Conservation (phyloP, 2,113 vertebrate species). For the Clarias magur region DNA sequence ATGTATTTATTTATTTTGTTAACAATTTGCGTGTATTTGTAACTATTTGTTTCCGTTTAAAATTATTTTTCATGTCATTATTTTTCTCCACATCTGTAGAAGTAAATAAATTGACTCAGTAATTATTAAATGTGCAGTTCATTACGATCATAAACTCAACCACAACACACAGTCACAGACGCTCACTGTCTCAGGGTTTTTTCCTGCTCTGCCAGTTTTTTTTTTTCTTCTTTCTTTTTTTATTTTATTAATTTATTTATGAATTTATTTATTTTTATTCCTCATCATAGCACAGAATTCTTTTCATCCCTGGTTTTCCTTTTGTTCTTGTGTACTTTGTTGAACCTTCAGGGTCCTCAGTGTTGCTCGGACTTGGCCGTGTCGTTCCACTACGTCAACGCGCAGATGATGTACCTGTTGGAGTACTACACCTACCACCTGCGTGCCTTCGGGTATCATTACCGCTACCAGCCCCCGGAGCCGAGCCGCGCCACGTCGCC, state of each 20-base stretch:
- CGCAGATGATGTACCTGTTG: constrained; percentile 67
- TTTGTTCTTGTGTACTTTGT: background rate
- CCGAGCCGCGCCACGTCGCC: constrained; percentile 35
- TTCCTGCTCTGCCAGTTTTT: background rate
- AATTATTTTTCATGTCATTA: no score
- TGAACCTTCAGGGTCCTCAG: constrained; percentile 65
- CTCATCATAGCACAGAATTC: background rate
- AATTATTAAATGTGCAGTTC: no score
- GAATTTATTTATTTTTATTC: no score
- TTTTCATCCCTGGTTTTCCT: background rate
- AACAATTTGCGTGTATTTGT: no score
- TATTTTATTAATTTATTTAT: no score
- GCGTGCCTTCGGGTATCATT: constrained; percentile 71
- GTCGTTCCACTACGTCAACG: constrained; percentile 75
- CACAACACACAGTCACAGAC: background rate
- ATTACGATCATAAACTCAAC: no score
- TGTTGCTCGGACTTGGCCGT: constrained; percentile 77
- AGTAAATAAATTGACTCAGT: no score
- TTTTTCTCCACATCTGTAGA: no score
- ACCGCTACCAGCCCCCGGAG: constrained; percentile 70
- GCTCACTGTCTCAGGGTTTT: background rate
- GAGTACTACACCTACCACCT: constrained; percentile 77
- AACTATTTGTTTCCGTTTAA: no score
- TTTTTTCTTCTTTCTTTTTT: background rate
- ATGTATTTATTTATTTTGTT: no score